Evolutionary conservation across 1,140 invertebrate genomes (phyloP), one percentile per base, ranked within the genome.

Genomic region (silkworm (Bombyx mori)): DNA sequence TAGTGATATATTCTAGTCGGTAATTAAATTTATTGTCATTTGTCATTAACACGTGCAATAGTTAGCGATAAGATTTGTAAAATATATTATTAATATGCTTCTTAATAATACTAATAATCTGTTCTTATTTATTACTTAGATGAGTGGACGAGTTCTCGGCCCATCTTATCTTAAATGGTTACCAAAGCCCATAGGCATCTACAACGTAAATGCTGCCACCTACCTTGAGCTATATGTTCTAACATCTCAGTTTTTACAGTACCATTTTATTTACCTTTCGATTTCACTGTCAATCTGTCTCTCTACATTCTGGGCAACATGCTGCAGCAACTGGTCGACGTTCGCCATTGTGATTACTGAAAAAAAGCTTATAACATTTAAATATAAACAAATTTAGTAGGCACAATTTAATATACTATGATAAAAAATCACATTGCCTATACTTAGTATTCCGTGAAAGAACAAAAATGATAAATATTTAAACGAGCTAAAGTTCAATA

Each of bases 231-330:
- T 8, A 45, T 7, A 8, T 45, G 44, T 45, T 45, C 10, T 8
- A 45, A 8, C 1, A 8, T 45, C 1, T 45, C 44, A 7, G 10
- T 10, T 45, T 10, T 45, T 7, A 46, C 42, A 51, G 12, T 18
- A 18, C 12, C 12, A 52, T 7, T 7, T 5, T n/a, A 56, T 47
- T 64, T 69, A 88, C 86, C 91, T 91, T 54, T 95, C 91, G 47
- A 96, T 80, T 77, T 96, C 94, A 46, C 89, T 89, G 84, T 97
- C 94, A 7, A 97, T 73, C 78, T 97, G 93, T 62, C 93, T 91
- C 87, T 98, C 96, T 57, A 98, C 91, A 10, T 92, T 91, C 73
- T 92, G 88, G 3, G 95, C 92, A 44, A 94, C 77, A 26, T 86
- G 73, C 6, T 79, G 75, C 7, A 86, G 48, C 2, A 83, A 58